Percentiles rank a stretch among this genome's conserved stretches.
phyloP scores from a whole-genome alignment of 2,113 vertebrate genomes.

The Labeo rohita region DNA sequence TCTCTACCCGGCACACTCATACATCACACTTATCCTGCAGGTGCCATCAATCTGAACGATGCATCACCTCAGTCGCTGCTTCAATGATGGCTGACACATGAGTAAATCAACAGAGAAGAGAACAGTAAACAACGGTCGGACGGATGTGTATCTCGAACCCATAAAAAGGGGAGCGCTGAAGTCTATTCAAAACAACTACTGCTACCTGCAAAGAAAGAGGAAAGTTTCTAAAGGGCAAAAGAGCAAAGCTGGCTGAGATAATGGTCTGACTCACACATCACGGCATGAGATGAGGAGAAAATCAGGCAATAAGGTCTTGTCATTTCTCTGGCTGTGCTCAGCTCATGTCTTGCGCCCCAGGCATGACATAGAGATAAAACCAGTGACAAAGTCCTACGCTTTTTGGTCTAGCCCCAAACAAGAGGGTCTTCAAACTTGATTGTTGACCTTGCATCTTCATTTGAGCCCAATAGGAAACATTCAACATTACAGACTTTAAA shows the following conservation, averaged over 20 bases:
- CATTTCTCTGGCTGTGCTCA: background rate
- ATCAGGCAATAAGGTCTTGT: constrained; percentile 17
- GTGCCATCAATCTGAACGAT: constrained; percentile 12
- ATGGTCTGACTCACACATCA: constrained; percentile 3
- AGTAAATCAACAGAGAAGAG: constrained; percentile 20
- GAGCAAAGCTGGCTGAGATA: constrained; percentile 9
- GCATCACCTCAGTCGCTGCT: background rate
- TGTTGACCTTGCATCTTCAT: background rate
- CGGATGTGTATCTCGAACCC: background rate
- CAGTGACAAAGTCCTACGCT: background rate
- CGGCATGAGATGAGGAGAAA: background rate
- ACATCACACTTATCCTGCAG: background rate
- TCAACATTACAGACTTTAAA: background rate
- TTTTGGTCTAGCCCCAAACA: background rate
- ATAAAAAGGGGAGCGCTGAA: background rate
- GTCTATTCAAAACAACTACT: background rate
- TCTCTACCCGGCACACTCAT: background rate
- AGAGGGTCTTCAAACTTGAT: background rate
- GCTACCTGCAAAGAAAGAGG: background rate
- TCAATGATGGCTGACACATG: background rate
- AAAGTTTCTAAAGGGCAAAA: constrained; percentile 12
- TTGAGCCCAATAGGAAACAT: background rate
- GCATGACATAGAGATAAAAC: constrained; percentile 23
- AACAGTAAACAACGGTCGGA: background rate
- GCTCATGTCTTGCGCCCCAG: constrained; percentile 14